Evolutionary conservation across 2,888 invertebrate genomes (phyloP), one percentile per base, ranked within the genome.

Genomic region (Strigamia crassipes): DNA sequence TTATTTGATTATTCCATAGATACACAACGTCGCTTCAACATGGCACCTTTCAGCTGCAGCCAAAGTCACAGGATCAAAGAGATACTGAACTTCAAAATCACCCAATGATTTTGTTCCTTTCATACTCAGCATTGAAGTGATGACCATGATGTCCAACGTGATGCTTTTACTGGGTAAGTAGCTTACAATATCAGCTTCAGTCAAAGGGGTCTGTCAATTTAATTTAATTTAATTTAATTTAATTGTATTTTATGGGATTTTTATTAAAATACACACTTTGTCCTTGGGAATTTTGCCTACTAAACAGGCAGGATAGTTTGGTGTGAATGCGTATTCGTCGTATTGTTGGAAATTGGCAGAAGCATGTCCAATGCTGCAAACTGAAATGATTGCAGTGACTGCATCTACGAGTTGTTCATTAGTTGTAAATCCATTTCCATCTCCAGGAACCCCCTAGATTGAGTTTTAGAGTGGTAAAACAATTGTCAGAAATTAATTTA

Each of bases 61-160:
- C 0, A 86, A 83, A 13, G 86, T 86, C 6, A 84, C 83, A 9
- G 88, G 88, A 66, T 89, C 88, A 84, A 87, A 88, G 80, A 88
- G 85, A 84, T 88, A 89, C 84, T 88, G 88, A 34, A 88, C 87
- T 84, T 88, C 88, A 85, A 89, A 89, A 84, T 89, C 87, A 3
- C 88, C 88, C 38, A 89, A 85, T 51, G 86, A 86, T 77, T 88
- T 87, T 15, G 88, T 89, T 41, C 88, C 88, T 51, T 86, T 85
- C 34, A 85, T 85, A 82, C 88, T 88, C 46, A 89, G 86, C 21
- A 89, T 86, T 84, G 87, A 87, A 0, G 88, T 89, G 79, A 89
- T 88, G n/a, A 87, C 86, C 88, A 89, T 88, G 66, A 88, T 86
- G 84, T 88, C 88, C 78, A 88, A 82, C 0, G 88, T 88, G 8